Conservation (phyloP, 2,797 vertebrate genomes). For the Enteromius anoplus region DNA sequence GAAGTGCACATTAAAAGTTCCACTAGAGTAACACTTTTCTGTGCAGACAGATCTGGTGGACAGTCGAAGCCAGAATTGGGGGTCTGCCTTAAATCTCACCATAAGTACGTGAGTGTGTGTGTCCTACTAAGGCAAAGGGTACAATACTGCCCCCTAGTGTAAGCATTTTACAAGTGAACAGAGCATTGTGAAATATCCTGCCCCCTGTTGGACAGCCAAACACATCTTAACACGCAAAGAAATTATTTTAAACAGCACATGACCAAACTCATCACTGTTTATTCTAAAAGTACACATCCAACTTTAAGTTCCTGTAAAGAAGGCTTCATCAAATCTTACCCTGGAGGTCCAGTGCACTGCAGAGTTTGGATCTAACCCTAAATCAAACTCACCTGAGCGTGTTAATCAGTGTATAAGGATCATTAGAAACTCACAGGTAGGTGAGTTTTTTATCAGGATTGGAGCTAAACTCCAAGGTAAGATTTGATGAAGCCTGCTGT, state of each 20-base stretch:
- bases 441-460: too few relatives aligned
- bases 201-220: not conserved
- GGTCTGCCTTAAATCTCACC: slow-evolving; percentile 31
- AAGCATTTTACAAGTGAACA: not conserved
- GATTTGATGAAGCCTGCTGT: not conserved
- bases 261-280: not conserved
- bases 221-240: not conserved
- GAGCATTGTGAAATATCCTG: not conserved
- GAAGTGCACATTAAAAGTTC: slow-evolving; percentile 79
- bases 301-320: not conserved
- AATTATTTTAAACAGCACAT: not conserved
- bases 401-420: too few relatives aligned
- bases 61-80: slow-evolving; percentile 33
- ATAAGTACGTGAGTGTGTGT: not conserved
- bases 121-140: not conserved
- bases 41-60: slow-evolving; percentile 69
- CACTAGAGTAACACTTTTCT: slow-evolving; percentile 77
- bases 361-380: too few relatives aligned
- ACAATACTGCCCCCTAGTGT: slow-evolving; percentile 47
- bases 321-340: too few relatives aligned
- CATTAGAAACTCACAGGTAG: too few relatives aligned
- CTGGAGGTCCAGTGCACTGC: too few relatives aligned
- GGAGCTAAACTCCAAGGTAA: too few relatives aligned
- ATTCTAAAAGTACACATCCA: not conserved
- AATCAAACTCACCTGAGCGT: too few relatives aligned